A percentile compares a stretch with the other conserved stretches of the same genome.
These are phyloP conservation scores for Micromys minutus DNA, from an alignment of 2,113 vertebrate genomes.

Conservation along the genomic window DNA sequence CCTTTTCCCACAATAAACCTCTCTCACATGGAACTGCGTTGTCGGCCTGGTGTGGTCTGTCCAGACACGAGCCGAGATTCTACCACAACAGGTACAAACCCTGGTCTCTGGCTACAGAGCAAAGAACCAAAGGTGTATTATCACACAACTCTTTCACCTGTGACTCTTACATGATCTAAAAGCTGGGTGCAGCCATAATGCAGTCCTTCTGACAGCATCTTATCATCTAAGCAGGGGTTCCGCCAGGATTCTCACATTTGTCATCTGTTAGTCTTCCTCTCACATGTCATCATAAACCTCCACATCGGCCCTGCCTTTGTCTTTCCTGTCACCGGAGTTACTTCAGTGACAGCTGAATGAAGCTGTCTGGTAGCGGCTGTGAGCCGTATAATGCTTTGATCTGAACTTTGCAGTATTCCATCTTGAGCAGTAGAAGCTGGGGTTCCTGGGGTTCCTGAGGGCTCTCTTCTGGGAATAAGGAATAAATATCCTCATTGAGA, in stretches of 20 bases:
- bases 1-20: too few species aligned
- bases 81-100: neutral
- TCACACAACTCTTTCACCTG: neutral
- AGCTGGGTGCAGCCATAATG: neutral
- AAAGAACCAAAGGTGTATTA: neutral
- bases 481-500: neutral
- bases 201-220: slow-evolving; percentile 6
- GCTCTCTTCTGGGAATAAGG: neutral
- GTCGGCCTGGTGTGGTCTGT: too few species aligned
- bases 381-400: neutral
- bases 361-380: neutral
- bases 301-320: slow-evolving; percentile 12
- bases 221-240: neutral
- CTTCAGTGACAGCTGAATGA: slow-evolving; percentile 39
- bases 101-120: neutral
- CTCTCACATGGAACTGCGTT: too few species aligned
- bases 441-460: neutral
- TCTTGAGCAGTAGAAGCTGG: neutral
- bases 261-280: neutral
- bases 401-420: neutral
- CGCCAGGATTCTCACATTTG: neutral
- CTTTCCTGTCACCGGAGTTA: neutral
- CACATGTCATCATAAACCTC: neutral
- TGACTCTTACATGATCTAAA: slow-evolving; percentile 11
- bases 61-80: too few species aligned